Evolutionary conservation across 2,113 vertebrate genomes (phyloP), one percentile per base, ranked within the genome.

Genomic region (Oncorhynchus keta): DNA sequence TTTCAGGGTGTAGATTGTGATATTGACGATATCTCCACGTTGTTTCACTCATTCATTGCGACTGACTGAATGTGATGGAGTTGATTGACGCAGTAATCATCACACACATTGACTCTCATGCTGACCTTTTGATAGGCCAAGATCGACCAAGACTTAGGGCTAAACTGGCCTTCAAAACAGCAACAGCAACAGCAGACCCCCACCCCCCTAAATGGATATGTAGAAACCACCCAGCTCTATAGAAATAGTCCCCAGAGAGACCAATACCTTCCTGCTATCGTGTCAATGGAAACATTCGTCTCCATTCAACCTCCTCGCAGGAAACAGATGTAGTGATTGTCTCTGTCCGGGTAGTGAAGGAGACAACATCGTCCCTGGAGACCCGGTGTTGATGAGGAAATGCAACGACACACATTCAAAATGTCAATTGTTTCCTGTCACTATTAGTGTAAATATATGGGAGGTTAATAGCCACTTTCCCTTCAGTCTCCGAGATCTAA

Each of bases 401-500:
- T 11, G 5, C 13, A 51, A 51, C 68, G 68, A 48, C 68, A 70
- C 68, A 70, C 39, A 49, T 70, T 70, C 35, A 70, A 48, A 45
- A 16, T 16, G 68, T 28, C 48, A 70, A 49, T 70, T 70, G 68
- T 70, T 24, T 70, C 39, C 20, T 22, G 24, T 70, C 30, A 70
- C 68, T 26, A 32, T 48, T 13, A 39, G 67, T 9, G 16, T 2
- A 49, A 70, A 70, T 70, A 70, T 49, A 45, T 13, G 49, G 22
- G 39, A 70, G 68, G 68, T 45, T 70, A 49, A 70, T 70, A 70
- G n/a, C 68, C 68, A 22, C 32, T 39, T 49, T 70, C 32, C 68
- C 39, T 32, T 1, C 39, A 35, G 2, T 51, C 48, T 51, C 68
- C 5, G 6, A 48, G 18, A 70, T 70, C 35, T 68, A 18, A 16